Evolutionary conservation across 2,888 invertebrate species (phyloP), one percentile per base, ranked within the genome.

Genomic region (Drosophila antonietae): DNA sequence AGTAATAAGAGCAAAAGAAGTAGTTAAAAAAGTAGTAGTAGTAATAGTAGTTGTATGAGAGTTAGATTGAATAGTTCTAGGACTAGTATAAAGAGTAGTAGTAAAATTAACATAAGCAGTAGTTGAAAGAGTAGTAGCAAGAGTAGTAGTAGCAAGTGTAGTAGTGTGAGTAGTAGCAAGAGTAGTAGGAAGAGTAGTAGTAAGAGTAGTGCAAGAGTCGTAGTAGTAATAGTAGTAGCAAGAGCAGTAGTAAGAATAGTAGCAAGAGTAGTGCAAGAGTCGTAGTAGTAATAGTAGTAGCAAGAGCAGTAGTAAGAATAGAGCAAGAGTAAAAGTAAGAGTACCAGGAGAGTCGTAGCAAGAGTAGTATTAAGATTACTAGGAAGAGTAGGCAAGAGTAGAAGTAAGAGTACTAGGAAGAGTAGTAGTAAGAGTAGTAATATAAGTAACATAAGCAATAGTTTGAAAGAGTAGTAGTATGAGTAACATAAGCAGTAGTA

Each of bases 401-500:
- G 14, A 14, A 20, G 20, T 2, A 20, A 6, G 3, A 18, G n/a
- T 8, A 41, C 4, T 9, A 41, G 18, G 3, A 46, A 14, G 1
- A 23, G 15, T 18, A 43, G 43, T 43, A 39, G 39, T 0, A 15
- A 15, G 0, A n/a, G 18, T 44, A 18, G n/a, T n/a, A 41, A n/a
- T 0, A 41, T 0, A 9, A 41, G 39, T 15, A 39, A 0, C 18
- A n/a, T n/a, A n/a, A 20, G 0, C 2, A 20, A 4, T 0, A 43
- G 4, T 18, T 39, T 7, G 0, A 0, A 39, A 39, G 15, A 39
- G 37, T 6, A 6, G 6, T 15, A 15, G 15, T 2, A 37, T 1
- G 2, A 39, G 15, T 39, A 39, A 7, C 7, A 15, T 2, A 6
- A 14, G 14, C 14, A 39, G 10, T 6, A 44, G 12, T 14, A 44